A percentile compares a stretch with the other conserved stretches of the same genome.
phyloP scores from a whole-genome alignment of 2,113 vertebrate species.

The Tragulus kanchil region DNA sequence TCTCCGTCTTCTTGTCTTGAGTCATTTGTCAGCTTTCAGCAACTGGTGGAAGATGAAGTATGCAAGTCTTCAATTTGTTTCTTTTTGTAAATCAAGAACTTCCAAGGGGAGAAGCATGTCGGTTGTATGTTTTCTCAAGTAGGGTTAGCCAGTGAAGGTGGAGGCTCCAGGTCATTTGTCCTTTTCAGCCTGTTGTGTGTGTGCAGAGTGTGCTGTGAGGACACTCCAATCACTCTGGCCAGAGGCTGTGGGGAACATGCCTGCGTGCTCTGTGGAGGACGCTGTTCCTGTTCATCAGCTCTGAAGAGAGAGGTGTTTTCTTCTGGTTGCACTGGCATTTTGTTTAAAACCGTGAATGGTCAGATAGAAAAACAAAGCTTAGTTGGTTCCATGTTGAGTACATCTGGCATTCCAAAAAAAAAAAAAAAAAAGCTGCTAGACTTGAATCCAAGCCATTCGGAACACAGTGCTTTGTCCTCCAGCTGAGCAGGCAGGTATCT shows the following conservation, averaged over 20 bases:
- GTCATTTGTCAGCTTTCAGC: slow-evolving; percentile 18
- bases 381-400: not conserved
- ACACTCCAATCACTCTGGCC: not conserved
- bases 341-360: not conserved
- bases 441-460: not conserved
- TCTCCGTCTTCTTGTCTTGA: slow-evolving; percentile 34
- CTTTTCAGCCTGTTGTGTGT: not conserved
- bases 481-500: not conserved
- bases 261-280: not conserved
- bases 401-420: not conserved
- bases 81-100: slow-evolving; percentile 45
- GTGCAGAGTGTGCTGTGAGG: not conserved
- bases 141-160: not conserved
- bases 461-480: not conserved
- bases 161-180: not conserved
- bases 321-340: not conserved
- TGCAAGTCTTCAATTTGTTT: slow-evolving; percentile 29
- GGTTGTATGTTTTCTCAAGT: not conserved
- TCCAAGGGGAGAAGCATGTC: not conserved
- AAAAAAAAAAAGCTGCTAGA: not conserved
- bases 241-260: not conserved
- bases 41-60: slow-evolving; percentile 52
- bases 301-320: not conserved
- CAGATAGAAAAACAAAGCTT: slow-evolving; percentile 26
- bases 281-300: not conserved